Conservation (phyloP, 2,113 vertebrate genomes). For the Cynocephalus volans region DNA sequence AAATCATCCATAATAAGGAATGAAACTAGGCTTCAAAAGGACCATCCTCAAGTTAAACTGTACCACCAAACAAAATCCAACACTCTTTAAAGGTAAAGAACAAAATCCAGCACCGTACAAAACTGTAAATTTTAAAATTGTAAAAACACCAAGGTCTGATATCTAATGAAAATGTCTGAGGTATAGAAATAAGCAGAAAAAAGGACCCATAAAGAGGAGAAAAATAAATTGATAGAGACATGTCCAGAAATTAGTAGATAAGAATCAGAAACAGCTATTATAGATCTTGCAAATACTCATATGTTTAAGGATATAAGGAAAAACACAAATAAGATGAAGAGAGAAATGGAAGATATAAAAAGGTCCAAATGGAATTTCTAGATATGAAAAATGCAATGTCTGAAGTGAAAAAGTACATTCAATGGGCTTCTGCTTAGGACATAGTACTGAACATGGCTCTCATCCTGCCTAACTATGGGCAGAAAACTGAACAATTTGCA, state of each 20-base stretch:
- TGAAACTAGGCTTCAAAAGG: neutral
- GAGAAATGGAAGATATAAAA: neutral
- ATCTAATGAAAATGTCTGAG: neutral
- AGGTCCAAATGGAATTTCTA: neutral
- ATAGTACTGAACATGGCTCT: neutral
- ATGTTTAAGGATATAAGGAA: neutral
- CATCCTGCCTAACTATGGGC: neutral
- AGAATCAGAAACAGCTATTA: neutral
- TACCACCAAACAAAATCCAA: neutral
- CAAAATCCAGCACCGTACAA: neutral
- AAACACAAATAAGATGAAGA: neutral
- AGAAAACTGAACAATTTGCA: neutral
- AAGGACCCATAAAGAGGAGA: neutral
- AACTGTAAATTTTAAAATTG: neutral
- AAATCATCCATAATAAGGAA: neutral
- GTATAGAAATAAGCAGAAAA: neutral
- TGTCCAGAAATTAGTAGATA: neutral
- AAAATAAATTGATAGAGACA: neutral
- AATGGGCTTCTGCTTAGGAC: neutral
- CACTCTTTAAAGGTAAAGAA: neutral
- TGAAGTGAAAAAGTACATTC: neutral
- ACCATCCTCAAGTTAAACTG: neutral
- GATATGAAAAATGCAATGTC: neutral
- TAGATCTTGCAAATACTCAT: neutral
- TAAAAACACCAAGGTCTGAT: neutral